These are phyloP conservation scores for Anarsia innoxiella DNA, from an alignment of 2,888 invertebrate species.

Conservation along the genomic window DNA sequence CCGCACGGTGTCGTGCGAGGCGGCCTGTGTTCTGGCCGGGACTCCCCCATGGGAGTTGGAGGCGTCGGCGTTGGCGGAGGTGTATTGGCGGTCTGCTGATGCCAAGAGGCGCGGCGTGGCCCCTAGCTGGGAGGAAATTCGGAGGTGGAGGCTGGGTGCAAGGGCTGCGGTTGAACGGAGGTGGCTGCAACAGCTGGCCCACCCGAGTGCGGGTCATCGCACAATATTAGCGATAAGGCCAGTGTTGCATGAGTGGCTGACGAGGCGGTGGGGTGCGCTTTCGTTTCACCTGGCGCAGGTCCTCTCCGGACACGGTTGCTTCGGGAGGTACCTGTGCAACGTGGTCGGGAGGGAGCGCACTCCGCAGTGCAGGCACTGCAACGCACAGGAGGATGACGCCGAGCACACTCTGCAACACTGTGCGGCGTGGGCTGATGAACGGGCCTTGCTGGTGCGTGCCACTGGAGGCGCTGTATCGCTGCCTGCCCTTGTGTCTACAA, in stretches of 20 bases:
- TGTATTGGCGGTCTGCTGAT: conserved; percentile 9
- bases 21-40: conserved; percentile 13
- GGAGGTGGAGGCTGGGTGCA: too few relatives aligned
- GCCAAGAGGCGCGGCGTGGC: too few relatives aligned
- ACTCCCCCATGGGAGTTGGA: too few relatives aligned
- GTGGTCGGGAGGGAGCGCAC: conserved; percentile 5
- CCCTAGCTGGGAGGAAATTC: not conserved
- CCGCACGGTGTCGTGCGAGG: conserved; percentile 13
- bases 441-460: not conserved
- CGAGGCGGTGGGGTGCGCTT: not conserved
- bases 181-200: not conserved
- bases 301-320: conserved; percentile 10
- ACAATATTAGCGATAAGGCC: not conserved
- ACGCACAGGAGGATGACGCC: conserved; percentile 1
- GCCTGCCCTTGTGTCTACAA: conserved; percentile 2
- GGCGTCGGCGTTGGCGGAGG: conserved; percentile 15
- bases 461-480: conserved; percentile 7
- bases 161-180: not conserved
- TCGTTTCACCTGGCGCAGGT: conserved; percentile 4
- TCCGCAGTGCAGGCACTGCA: conserved; percentile 2
- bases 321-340: conserved; percentile 10
- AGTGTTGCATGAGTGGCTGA: not conserved
- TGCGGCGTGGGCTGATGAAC: not conserved
- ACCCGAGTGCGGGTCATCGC: conserved; percentile 5
- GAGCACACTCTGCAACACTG: conserved; percentile 2